Evolutionary conservation across 2,797 vertebrate species (phyloP).

Genomic region (Sylvilagus floridanus): DNA sequence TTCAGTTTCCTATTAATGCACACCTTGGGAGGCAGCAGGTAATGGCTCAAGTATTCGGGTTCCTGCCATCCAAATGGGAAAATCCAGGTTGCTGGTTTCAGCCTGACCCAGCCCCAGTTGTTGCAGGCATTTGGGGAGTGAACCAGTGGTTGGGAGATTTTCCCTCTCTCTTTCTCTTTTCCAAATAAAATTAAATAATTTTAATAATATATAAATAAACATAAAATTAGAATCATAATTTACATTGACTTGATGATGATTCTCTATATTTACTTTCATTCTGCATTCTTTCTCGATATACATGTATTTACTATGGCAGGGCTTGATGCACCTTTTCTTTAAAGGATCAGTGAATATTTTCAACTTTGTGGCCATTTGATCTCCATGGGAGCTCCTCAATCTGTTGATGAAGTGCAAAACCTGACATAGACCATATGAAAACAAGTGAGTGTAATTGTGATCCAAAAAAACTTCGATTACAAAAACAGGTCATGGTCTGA

Average conservation of each 20-base stretch:
- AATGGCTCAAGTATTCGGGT: too few species aligned
- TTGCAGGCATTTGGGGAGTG: too few species aligned
- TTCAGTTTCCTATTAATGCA: too few species aligned
- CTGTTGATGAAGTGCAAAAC: not conserved
- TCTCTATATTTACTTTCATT: not conserved
- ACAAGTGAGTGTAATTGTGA: not conserved
- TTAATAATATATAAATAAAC: too few species aligned
- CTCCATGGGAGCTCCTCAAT: not conserved
- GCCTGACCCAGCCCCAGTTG: too few species aligned
- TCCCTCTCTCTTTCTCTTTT: too few species aligned
- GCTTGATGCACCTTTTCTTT: not conserved
- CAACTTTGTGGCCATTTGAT: not conserved
- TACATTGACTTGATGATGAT: not conserved
- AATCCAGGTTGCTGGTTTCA: too few species aligned
- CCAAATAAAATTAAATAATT: too few species aligned
- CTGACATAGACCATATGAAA: not conserved
- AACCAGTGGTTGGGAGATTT: too few species aligned
- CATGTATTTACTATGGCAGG: not conserved
- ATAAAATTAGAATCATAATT: conserved; percentile 19
- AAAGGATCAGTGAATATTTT: not conserved
- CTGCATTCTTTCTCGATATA: not conserved
- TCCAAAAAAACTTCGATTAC: conserved; percentile 46
- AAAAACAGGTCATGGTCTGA: not conserved
- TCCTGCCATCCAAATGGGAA: too few species aligned
- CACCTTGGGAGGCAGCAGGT: too few species aligned